Evolutionary conservation across 2,113 vertebrate genomes (phyloP).

Genomic region (Sceloporus tristichus): DNA sequence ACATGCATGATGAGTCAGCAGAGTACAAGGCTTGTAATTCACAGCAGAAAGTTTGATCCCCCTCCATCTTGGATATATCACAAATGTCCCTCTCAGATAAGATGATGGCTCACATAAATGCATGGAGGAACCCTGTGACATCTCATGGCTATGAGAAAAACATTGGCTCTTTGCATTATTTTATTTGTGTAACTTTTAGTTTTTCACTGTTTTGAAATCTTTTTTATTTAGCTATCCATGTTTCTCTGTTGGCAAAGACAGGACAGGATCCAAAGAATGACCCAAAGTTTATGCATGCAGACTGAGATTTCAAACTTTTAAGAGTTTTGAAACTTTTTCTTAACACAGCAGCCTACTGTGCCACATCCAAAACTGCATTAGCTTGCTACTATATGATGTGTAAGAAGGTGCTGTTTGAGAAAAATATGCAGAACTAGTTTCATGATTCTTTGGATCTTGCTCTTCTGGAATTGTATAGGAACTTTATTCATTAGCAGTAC

Average conservation of each 20-base stretch:
- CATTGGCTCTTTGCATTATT: background rate
- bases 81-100: background rate
- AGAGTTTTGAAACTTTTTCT: background rate
- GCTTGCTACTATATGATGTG: background rate
- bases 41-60: background rate
- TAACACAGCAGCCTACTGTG: background rate
- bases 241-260: background rate
- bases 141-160: background rate
- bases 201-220: background rate
- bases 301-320: background rate
- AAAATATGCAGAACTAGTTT: background rate
- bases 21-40: background rate
- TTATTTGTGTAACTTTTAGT: background rate
- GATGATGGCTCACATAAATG: background rate
- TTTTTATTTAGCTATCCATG: background rate
- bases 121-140: background rate
- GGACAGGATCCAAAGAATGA: conserved; percentile 12
- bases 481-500: conserved; percentile 27
- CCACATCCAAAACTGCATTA: background rate
- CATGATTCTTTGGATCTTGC: conserved; percentile 20
- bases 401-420: background rate
- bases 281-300: background rate
- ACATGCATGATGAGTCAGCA: background rate
- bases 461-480: conserved; percentile 9
- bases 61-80: background rate